Base-by-base conservation (phyloP, 2,888 invertebrate genomes). In the Lepidochitona cinerea region DNA sequence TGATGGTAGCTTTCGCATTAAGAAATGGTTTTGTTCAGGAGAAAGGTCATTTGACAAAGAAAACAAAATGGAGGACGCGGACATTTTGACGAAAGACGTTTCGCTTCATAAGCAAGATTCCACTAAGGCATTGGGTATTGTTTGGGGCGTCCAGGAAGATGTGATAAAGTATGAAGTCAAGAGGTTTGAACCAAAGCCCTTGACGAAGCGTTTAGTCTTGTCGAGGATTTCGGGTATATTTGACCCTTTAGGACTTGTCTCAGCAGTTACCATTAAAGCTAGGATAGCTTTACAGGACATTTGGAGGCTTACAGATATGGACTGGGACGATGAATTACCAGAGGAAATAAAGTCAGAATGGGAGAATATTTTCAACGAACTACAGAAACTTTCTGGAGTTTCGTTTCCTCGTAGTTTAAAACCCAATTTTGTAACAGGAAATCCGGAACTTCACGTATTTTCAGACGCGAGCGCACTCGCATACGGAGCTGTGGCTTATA, bases 1-100 rank as follows among this genome's bases (percentile, higher is more conserved):
- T 3, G 36, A 66, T 18, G 74, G 74, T 18, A 66, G 65, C 35
- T 74, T 74, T 29, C 35, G 35, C 2, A 69, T 73, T 9, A 68
- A 73, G 26, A 41, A 64, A 35, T 73, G 73, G 69, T 64, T 37
- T 65, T 26, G 64, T 41, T 33, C 64, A 1, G 36, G 32, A 0
- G 72, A 73, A 9, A n/a, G 32, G 1, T 9, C 4, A 14, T 9
- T 4, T 4, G 59, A 59, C 4, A 59, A 59, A 14, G 9, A 29
- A 1, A 3, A 59, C 7, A 32, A 26, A 23, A 7, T 1, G 4
- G 29, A 4, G 9, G 4, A 4, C 26, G 23, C 59, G 2, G 32
- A 59, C 5, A 4, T 29, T 1, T 4, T 32, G 9, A 23, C 59
- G 5, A 14, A 59, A 14, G 59, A 23, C 14, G 7, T 59, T 59